Evolutionary conservation across 1,140 invertebrate genomes (phyloP).

Genomic region (Berghia stephanieae): DNA sequence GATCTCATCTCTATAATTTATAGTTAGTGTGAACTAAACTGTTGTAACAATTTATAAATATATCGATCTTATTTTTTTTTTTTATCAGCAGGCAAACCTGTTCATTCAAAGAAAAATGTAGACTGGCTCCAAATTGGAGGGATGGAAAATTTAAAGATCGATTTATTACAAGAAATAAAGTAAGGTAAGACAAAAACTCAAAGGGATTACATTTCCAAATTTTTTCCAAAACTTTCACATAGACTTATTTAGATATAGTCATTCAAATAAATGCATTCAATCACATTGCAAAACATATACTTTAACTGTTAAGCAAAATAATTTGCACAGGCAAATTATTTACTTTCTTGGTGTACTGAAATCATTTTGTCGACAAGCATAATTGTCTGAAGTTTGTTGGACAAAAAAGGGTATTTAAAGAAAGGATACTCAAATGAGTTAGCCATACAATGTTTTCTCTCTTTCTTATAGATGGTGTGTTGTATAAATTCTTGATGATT

Average conservation of each 20-base stretch:
- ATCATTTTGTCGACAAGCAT: too few species aligned
- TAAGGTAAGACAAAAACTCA: conserved; percentile 31
- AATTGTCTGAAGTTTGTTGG: too few species aligned
- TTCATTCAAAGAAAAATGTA: conserved; percentile 38
- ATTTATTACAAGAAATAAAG: conserved; percentile 27
- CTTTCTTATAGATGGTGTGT: too few species aligned
- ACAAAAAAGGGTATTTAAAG: too few species aligned
- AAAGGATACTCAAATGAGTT: too few species aligned
- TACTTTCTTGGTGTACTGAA: not conserved
- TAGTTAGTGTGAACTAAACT: not conserved
- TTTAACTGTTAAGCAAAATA: not conserved
- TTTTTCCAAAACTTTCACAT: too few species aligned
- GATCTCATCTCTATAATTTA: not conserved
- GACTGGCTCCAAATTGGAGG: conserved; percentile 45
- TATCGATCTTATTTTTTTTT: conserved; percentile 12
- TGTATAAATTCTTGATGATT: too few species aligned
- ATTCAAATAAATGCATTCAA: too few species aligned
- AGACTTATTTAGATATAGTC: not conserved
- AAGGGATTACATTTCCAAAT: too few species aligned
- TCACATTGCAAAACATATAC: not conserved
- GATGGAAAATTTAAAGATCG: conserved; percentile 35
- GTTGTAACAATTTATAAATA: not conserved
- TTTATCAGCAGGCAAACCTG: not conserved
- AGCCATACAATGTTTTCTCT: too few species aligned
- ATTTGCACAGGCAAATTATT: not conserved